Evolutionary conservation across 2,113 vertebrate species (phyloP), one percentile per base, ranked within the genome.

Genomic region (Cephalopterus ornatus): DNA sequence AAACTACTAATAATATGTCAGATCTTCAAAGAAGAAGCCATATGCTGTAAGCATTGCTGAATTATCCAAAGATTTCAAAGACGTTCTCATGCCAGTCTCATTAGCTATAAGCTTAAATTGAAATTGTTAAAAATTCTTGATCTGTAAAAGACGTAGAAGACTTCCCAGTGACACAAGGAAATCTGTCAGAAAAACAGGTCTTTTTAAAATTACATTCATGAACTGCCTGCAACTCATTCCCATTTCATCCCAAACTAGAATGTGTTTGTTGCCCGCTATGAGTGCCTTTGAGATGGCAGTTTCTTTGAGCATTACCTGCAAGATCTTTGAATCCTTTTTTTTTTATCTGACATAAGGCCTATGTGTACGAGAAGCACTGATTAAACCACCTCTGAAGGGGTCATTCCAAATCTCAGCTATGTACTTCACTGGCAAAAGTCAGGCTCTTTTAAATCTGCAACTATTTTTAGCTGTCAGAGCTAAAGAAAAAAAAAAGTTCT

Each of bases 1-100:
- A 93, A 95, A 23, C 35, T 85, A 55, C 65, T 91, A 92, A 86
- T 86, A 92, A 72, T 68, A 80, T n/a, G 52, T 92, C 53, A 88
- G 8, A 61, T 70, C 73, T 94, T 93, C 81, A 88, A 73, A 93
- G 75, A 84, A 56, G 33, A 96, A 91, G 49, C 30, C 77, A 79
- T 89, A 77, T 92, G 77, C 52, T 92, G n/a, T 76, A 96, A 91
- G 92, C 47, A 62, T 41, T 90, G 63, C 26, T 58, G 41, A 82
- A 85, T 88, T 70, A 82, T 61, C 33, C 37, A 49, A 72, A 92
- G 37, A 70, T 93, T 80, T 94, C 77, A 94, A 92, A 95, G 68
- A 67, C 14, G 55, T 93, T 67, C 50, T 95, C 21, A 80, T 91
- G 33, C 33, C 30, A 76, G 32, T 59, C 68, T 89, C 46, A 52